Evolutionary conservation across 2,888 invertebrate genomes (phyloP).

Genomic region (Plemyria rubiginata): DNA sequence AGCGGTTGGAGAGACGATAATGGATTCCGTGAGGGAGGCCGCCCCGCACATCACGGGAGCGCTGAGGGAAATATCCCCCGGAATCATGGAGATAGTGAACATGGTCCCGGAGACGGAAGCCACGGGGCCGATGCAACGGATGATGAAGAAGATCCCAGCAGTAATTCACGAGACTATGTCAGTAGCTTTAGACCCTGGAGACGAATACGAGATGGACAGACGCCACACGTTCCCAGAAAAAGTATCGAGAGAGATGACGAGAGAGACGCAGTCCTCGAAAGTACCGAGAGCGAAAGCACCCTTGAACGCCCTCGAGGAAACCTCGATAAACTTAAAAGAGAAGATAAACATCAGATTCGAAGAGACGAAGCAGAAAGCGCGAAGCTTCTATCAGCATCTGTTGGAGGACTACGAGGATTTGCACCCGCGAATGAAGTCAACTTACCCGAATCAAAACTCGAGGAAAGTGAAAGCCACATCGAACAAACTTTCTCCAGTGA

Average conservation of each 20-base stretch:
- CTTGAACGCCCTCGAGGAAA: conserved; percentile 53
- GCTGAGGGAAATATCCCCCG: conserved; percentile 76
- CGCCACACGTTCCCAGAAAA: conserved; percentile 44
- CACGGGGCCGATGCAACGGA: conserved; percentile 63
- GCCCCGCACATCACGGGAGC: conserved; percentile 78
- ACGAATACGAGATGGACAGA: conserved; percentile 51
- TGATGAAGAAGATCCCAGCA: conserved; percentile 71
- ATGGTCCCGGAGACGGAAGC: conserved; percentile 67
- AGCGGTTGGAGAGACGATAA: conserved; percentile 76
- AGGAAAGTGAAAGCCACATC: conserved; percentile 66
- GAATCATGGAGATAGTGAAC: conserved; percentile 77
- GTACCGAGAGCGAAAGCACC: conserved; percentile 29
- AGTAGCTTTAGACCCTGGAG: conserved; percentile 62
- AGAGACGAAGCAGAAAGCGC: conserved; percentile 71
- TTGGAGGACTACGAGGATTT: conserved; percentile 70
- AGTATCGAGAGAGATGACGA: conserved; percentile 53
- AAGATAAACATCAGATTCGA: conserved; percentile 49
- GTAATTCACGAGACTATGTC: conserved; percentile 76
- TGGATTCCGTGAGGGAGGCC: conserved; percentile 76
- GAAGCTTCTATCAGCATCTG: conserved; percentile 68
- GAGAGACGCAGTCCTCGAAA: conserved; percentile 22
- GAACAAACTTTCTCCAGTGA: conserved; percentile 66
- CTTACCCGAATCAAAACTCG: conserved; percentile 59
- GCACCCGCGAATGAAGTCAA: conserved; percentile 57
- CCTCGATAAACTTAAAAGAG: conserved; percentile 35